A percentile compares a stretch with the other conserved stretches of the same genome.
phyloP scores from a whole-genome alignment of 2,113 vertebrate genomes.

The Stercorarius parasiticus region DNA sequence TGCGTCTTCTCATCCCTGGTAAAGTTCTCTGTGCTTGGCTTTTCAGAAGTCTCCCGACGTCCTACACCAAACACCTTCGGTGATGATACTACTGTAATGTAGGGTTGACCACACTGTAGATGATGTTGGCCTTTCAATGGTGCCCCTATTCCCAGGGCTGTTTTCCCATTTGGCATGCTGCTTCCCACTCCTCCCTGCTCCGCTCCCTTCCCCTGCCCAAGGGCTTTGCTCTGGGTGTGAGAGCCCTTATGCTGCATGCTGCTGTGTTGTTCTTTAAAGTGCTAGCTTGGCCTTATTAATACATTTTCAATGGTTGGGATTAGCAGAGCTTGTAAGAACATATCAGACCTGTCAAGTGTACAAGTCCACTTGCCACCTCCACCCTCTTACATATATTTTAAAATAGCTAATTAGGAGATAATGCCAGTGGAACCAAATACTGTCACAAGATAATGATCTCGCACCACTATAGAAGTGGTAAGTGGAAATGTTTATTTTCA shows the following conservation, averaged over 20 bases:
- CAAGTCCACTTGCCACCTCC: conserved; percentile 5
- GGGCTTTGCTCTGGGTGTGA: background rate
- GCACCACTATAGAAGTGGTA: background rate
- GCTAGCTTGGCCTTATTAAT: background rate
- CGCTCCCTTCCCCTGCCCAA: background rate
- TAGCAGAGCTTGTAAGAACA: conserved; percentile 36
- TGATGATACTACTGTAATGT: background rate
- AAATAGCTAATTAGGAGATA: conserved; percentile 57
- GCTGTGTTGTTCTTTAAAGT: background rate
- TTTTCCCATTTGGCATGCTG: background rate
- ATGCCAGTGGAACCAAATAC: conserved; percentile 20
- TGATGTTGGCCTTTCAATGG: background rate
- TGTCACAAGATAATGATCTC: conserved; percentile 47
- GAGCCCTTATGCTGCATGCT: background rate
- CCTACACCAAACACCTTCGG: background rate
- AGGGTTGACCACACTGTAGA: background rate
- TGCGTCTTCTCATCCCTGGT: background rate
- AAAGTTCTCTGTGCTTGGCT: background rate
- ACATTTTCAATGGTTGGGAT: conserved; percentile 23
- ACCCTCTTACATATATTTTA: conserved; percentile 46
- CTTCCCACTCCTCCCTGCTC: background rate
- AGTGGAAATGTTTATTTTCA: conserved; percentile 59
- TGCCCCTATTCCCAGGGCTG: background rate
- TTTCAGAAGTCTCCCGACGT: background rate
- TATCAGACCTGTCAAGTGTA: conserved; percentile 25